Percentiles rank a stretch among this genome's conserved stretches.
Evolutionary conservation across 1,140 invertebrate species (phyloP).

Genomic region (Leptopilina boulardi): DNA sequence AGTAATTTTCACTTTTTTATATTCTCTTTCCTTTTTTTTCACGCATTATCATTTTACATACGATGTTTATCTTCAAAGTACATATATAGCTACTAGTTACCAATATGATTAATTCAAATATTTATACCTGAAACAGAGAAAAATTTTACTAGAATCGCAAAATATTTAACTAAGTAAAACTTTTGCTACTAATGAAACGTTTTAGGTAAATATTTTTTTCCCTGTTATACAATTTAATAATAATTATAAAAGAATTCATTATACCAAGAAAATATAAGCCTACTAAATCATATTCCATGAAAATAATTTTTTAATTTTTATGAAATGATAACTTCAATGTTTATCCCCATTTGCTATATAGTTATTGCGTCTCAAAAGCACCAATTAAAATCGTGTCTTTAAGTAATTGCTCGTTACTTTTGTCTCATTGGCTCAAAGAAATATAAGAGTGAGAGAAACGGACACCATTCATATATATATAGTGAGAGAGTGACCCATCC

Average conservation of each 20-base stretch:
- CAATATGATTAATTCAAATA: too few relatives aligned
- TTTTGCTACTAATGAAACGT: too few relatives aligned
- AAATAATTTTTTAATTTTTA: conserved; percentile 23
- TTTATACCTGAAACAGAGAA: too few relatives aligned
- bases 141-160: too few relatives aligned
- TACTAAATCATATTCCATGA: conserved; percentile 11
- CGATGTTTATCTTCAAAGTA: conserved; percentile 1
- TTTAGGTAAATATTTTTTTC: too few relatives aligned
- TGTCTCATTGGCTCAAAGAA: not conserved
- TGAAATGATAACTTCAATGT: conserved; percentile 24
- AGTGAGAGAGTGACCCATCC: conserved; percentile 41
- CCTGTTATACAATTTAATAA: too few relatives aligned
- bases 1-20: not conserved
- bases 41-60: not conserved
- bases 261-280: not conserved
- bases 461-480: conserved; percentile 39
- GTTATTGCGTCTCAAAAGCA: conserved; percentile 23
- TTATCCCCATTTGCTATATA: conserved; percentile 6
- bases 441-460: too few relatives aligned
- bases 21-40: too few relatives aligned
- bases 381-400: conserved; percentile 30
- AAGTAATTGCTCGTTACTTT: conserved; percentile 30
- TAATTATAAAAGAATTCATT: too few relatives aligned
- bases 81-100: too few relatives aligned
- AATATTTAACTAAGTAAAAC: too few relatives aligned